Evolutionary conservation across 2,888 invertebrate species (phyloP).

Genomic region (Thymelicus acteon): DNA sequence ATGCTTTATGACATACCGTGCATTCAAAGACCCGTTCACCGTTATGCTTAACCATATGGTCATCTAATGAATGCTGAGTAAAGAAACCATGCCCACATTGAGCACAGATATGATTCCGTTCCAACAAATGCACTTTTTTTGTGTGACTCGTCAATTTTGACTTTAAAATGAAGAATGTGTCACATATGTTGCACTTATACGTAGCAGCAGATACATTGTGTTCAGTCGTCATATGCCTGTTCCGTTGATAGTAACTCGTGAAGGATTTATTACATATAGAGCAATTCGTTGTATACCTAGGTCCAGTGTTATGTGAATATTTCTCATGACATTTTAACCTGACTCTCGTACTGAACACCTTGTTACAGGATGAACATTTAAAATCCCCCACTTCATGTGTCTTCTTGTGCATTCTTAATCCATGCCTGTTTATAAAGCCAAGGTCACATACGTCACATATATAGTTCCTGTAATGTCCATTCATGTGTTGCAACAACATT

Average conservation of each 20-base stretch:
- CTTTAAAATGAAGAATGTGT: slow-evolving; percentile 70
- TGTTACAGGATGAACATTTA: slow-evolving; percentile 70
- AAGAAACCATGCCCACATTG: slow-evolving; percentile 75
- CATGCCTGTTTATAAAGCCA: slow-evolving; percentile 71
- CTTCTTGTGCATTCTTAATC: slow-evolving; percentile 66
- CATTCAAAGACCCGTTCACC: slow-evolving; percentile 73
- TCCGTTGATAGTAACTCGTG: slow-evolving; percentile 71
- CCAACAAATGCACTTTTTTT: slow-evolving; percentile 76
- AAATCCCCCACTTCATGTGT: slow-evolving; percentile 68
- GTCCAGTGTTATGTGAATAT: slow-evolving; percentile 66
- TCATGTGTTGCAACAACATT: slow-evolving; percentile 75
- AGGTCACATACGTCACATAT: slow-evolving; percentile 72
- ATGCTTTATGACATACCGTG: slow-evolving; percentile 67
- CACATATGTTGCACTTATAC: slow-evolving; percentile 75
- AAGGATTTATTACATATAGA: slow-evolving; percentile 71
- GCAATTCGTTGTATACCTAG: slow-evolving; percentile 70
- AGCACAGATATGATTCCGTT: slow-evolving; percentile 69
- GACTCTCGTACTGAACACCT: slow-evolving; percentile 65
- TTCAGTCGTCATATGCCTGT: slow-evolving; percentile 69
- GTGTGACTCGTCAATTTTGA: slow-evolving; percentile 73
- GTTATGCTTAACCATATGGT: slow-evolving; percentile 76
- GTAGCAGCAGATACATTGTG: slow-evolving; percentile 68
- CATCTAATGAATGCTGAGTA: slow-evolving; percentile 70
- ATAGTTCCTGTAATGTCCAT: slow-evolving; percentile 73
- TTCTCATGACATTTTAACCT: slow-evolving; percentile 71